Base-by-base conservation (phyloP, 1,140 invertebrate species). In the Elymnias hypermnestra region DNA sequence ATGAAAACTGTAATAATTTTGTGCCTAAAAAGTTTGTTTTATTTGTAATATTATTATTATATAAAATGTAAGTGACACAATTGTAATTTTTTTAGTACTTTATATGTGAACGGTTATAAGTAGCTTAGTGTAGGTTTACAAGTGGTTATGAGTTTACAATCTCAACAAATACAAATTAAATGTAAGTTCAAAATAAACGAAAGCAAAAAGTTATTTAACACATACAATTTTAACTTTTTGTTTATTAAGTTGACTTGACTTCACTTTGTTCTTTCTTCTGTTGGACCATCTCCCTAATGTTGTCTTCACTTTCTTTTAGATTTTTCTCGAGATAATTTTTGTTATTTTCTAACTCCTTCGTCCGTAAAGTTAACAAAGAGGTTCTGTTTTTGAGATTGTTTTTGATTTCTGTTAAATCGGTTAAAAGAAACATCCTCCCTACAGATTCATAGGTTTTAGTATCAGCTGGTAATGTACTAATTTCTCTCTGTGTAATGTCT, bases 251-350 rank as follows among this genome's bases (percentile, higher is more conserved):
- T n/a, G n/a, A 29, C 26, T 75, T 66, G 43, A 39, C 38, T 36
- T 83, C 68, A 53, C 57, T 67, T 48, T 73, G 69, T 37, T 88
- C 89, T 65, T 91, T 91, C 40, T 88, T 87, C 44, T 91, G 91
- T 57, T 93, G 90, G 0, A 97, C 91, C 88, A 96, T 91, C 89
- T 96, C 94, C 68, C 94, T 79, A 2, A 97, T 86, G 75, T 94
- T 94, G 70, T 95, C 91, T 87, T 95, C 92, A 72, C 92, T 94
- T 58, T 95, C 94, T 83, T 94, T 94, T 33, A 96, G 87, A 78
- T 87, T 95, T 57, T 89, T 88, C 65, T 95, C 91, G 52, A 96
- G 83, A 74, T 93, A 94, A 4, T 84, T 68, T 79, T 96, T 95
- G 51, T 90, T 94, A 40, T 87, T 90, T 75, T 95, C 92, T 45